phyloP scores from a whole-genome alignment of 2,888 invertebrate species.

The Rotaria magnacalcarata region DNA sequence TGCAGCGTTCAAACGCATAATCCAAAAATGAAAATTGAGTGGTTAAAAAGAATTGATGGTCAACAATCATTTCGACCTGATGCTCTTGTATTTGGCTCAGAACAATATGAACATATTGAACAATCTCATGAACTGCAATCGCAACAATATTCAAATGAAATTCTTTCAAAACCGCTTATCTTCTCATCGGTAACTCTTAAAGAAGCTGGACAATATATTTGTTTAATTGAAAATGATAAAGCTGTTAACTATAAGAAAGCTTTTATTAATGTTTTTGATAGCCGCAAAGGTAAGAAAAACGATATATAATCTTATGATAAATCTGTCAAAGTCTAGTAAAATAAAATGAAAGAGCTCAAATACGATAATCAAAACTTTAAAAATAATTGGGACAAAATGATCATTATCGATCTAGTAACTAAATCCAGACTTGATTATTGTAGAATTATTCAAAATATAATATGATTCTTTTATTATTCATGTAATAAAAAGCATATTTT shows the following conservation, averaged over 20 bases:
- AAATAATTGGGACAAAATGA: too few species aligned
- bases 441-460: too few species aligned
- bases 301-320: too few species aligned
- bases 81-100: slow-evolving; percentile 19
- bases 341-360: too few species aligned
- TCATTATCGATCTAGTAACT: too few species aligned
- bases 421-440: too few species aligned
- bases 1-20: not conserved
- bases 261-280: not conserved
- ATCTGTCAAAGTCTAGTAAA: too few species aligned
- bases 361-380: too few species aligned
- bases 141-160: not conserved
- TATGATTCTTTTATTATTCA: too few species aligned
- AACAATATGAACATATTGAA: slow-evolving; percentile 19
- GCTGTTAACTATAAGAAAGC: slow-evolving; percentile 2
- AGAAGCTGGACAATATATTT: not conserved
- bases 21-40: not conserved
- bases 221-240: slow-evolving; percentile 18
- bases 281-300: not conserved
- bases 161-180: not conserved
- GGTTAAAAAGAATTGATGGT: not conserved
- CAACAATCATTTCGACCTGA: not conserved
- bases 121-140: not conserved
- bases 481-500: too few species aligned
- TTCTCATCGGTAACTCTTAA: not conserved